Evolutionary conservation across 2,888 invertebrate species (phyloP).

Genomic region (Epinotia bilunana): DNA sequence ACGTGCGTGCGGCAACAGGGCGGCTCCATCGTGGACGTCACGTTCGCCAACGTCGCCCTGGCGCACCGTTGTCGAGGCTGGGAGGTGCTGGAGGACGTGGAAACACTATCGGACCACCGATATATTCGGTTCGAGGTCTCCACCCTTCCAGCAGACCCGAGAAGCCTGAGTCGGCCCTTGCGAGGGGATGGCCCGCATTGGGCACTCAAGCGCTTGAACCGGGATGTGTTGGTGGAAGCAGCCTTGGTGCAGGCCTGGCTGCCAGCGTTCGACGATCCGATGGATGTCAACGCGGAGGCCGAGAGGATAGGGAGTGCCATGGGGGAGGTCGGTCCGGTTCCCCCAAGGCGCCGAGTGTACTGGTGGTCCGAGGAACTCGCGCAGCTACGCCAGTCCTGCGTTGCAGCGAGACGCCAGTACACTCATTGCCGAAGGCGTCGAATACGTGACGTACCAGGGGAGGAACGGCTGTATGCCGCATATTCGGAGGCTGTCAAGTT

Average conservation of each 20-base stretch:
- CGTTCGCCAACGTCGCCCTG: slow-evolving; percentile 8
- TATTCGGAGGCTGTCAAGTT: too few species aligned
- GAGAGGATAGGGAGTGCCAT: background rate
- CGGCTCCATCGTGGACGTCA: slow-evolving; percentile 3
- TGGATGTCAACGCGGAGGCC: background rate
- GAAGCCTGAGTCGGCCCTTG: background rate
- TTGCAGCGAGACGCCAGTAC: background rate
- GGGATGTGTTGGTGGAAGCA: background rate
- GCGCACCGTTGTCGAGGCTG: slow-evolving; percentile 13
- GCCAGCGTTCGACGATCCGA: background rate
- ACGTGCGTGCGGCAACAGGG: slow-evolving; percentile 16
- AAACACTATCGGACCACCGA: background rate
- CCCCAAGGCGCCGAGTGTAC: background rate
- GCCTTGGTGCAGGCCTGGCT: background rate
- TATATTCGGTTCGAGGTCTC: background rate
- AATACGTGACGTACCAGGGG: too few species aligned
- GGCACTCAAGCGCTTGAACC: background rate
- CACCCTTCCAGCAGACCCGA: background rate
- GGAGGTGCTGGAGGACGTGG: slow-evolving; percentile 28
- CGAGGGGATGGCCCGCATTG: background rate
- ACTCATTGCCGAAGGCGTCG: too few species aligned
- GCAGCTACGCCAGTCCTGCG: background rate
- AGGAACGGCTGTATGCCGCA: too few species aligned
- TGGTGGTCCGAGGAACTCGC: background rate
- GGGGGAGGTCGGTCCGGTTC: background rate